A percentile compares a stretch with the other conserved stretches of the same genome.
These are phyloP conservation scores for Pseudopleuronectes americanus DNA, from an alignment of 2,797 vertebrate genomes.

Conservation along the genomic window DNA sequence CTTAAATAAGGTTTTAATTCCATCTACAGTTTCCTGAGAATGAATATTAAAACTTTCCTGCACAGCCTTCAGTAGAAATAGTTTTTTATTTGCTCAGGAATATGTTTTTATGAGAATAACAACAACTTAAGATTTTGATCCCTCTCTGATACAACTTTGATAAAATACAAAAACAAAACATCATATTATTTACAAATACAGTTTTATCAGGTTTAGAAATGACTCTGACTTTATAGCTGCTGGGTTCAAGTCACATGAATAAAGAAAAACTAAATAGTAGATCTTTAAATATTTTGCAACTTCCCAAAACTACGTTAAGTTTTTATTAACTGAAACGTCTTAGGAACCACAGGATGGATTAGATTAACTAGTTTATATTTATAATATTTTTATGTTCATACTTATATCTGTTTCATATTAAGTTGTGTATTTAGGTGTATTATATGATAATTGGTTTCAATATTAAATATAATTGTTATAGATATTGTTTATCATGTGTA, in stretches of 20 bases:
- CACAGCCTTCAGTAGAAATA: slow-evolving; percentile 46
- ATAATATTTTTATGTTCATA: no score
- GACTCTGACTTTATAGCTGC: not conserved
- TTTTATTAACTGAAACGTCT: no score
- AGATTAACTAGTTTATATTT: no score
- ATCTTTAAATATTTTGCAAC: no score
- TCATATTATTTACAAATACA: slow-evolving; percentile 50
- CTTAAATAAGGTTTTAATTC: not conserved
- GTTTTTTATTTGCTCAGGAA: slow-evolving; percentile 7
- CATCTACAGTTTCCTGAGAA: slow-evolving; percentile 29
- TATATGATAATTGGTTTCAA: no score
- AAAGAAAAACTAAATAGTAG: not conserved
- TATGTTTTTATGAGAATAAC: not conserved
- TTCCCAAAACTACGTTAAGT: no score
- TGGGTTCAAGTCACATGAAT: not conserved
- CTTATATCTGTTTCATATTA: no score
- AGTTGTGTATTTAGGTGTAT: no score
- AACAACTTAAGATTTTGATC: not conserved
- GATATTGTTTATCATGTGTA: no score
- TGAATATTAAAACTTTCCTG: slow-evolving; percentile 6
- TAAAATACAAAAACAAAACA: slow-evolving; percentile 14
- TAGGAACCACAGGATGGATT: no score
- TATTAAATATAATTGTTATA: no score
- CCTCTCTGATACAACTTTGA: slow-evolving; percentile 16
- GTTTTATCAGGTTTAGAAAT: slow-evolving; percentile 26